phyloP scores from a whole-genome alignment of 2,113 vertebrate species.

The Albula glossodonta region DNA sequence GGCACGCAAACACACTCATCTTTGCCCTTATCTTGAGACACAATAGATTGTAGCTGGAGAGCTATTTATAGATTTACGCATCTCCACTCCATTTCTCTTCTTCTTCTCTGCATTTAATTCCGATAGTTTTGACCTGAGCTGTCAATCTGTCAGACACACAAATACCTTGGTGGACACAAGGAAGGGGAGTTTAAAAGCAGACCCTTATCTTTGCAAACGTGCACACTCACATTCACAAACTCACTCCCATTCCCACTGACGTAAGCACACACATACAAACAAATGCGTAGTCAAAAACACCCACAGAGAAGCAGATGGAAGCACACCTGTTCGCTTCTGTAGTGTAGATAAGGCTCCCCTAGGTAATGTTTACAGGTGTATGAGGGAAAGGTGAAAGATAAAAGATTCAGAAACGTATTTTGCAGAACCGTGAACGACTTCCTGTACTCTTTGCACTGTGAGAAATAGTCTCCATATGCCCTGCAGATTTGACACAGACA shows the following conservation, averaged over 20 bases:
- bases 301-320: background rate
- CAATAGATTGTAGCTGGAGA: too few relatives aligned
- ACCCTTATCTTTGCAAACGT: background rate
- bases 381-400: background rate
- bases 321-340: background rate
- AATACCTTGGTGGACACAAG: too few relatives aligned
- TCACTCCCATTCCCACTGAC: background rate
- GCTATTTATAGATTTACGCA: too few relatives aligned
- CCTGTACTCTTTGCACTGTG: too few relatives aligned
- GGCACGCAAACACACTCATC: background rate
- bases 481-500: background rate
- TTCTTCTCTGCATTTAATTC: too few relatives aligned
- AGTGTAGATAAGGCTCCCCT: background rate
- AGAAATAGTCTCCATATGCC: background rate
- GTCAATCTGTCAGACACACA: too few relatives aligned
- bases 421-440: background rate
- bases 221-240: background rate
- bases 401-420: background rate
- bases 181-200: background rate
- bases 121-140: too few relatives aligned
- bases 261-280: background rate
- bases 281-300: background rate
- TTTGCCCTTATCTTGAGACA: background rate
- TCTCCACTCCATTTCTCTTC: too few relatives aligned
- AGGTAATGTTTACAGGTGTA: background rate